Base-by-base conservation (phyloP, 2,113 vertebrate genomes). In the Amblyopsis rosae region DNA sequence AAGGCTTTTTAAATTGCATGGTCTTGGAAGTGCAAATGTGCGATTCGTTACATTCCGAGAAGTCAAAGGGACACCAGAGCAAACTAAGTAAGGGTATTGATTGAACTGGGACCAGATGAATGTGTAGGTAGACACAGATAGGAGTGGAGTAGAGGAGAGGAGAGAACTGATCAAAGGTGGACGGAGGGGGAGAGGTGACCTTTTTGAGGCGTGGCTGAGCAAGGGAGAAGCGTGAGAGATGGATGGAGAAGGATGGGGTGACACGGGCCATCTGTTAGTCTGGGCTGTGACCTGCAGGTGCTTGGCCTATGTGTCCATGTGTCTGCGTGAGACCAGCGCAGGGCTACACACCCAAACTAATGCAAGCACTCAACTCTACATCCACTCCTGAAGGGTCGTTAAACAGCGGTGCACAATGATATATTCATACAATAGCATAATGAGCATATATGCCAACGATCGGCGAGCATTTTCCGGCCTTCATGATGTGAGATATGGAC, bases 251-350 rank as follows among this genome's bases (percentile, higher is more conserved):
- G 64, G 70, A 77, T 72, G 69, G 70, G 68, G 72, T 84, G 85
- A 87, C 86, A 79, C 66, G 6, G 73, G 73, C 87, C 87, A 88
- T 89, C 86, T 87, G 87, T 87, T 90, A 77, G 77, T 83, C 83
- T 82, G 74, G 79, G 80, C 73, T 82, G 62, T 55, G 59, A 55
- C 75, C 79, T 32, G 8, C 56, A 60, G 75, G 85, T 82, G 82
- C 76, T 87, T 79, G 73, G 62, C 69, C 53, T 79, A 64, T 69
- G 77, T 66, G 58, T 80, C 57, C 59, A 64, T 77, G 77, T 77
- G 80, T 82, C 65, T 41, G 76, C 75, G 72, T 75, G 67, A 66
- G 46, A 19, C 70, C 66, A 75, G 69, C 62, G 35, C 32, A 59
- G 2, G 12, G 12, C 15, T 16, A 59, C 57, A 59, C 17, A 59